Percentiles rank a stretch among this genome's conserved stretches.
phyloP scores from a whole-genome alignment of 2,113 vertebrate genomes.

The Leiothrix lutea region DNA sequence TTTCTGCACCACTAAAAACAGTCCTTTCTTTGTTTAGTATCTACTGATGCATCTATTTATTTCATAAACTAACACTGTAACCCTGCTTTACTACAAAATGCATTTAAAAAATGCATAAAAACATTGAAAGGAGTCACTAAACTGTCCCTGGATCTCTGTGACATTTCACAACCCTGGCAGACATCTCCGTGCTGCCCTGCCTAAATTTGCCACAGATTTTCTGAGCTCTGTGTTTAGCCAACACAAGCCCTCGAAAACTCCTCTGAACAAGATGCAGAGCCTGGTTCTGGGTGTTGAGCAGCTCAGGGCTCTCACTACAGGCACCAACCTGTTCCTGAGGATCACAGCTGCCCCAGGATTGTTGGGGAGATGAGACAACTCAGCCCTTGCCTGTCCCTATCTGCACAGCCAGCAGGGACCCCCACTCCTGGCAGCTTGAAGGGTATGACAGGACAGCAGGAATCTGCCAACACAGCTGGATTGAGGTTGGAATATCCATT shows the following conservation, averaged over 20 bases:
- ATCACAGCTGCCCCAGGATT: background rate
- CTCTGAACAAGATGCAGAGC: background rate
- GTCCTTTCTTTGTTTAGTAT: background rate
- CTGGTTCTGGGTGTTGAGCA: background rate
- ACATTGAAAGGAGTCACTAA: background rate
- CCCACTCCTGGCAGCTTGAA: accelerated
- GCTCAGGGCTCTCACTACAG: background rate
- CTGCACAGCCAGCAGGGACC: accelerated
- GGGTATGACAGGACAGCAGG: background rate
- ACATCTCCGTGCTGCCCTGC: background rate
- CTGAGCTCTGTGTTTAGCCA: background rate
- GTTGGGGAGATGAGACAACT: background rate
- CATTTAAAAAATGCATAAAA: too few relatives aligned
- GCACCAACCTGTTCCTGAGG: accelerated
- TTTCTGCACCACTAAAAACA: background rate
- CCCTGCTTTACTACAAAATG: background rate
- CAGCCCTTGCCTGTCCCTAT: background rate
- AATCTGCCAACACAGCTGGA: background rate
- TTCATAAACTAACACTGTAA: background rate
- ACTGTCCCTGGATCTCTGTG: background rate
- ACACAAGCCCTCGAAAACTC: background rate
- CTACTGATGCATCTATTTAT: background rate
- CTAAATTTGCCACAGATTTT: background rate
- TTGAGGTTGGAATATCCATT: accelerated
- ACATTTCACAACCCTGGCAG: background rate